Evolutionary conservation across 2,797 vertebrate species (phyloP).

Genomic region (Balearica regulorum): DNA sequence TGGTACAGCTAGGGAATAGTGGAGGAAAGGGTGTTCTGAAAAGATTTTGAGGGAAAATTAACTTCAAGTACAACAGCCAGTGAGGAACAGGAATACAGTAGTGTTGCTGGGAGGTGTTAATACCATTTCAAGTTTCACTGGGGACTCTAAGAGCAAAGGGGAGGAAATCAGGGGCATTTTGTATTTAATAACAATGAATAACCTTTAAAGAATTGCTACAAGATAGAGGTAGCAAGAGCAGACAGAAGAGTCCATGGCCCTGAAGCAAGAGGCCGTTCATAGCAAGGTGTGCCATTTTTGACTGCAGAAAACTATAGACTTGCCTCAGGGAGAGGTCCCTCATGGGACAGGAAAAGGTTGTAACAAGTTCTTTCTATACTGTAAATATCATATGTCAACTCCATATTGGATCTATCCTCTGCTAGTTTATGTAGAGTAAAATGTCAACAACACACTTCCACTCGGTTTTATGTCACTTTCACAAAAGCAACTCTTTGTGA

Average conservation of each 20-base stretch:
- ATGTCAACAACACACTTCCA: slow-evolving; percentile 44
- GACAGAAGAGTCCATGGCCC: slow-evolving; percentile 11
- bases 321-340: slow-evolving; percentile 51
- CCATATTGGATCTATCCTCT: not conserved
- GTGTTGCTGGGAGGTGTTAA: not conserved
- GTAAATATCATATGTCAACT: slow-evolving; percentile 64
- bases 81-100: not conserved
- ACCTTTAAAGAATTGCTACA: slow-evolving; percentile 44
- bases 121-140: not conserved
- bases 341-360: slow-evolving; percentile 50
- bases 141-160: not conserved
- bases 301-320: slow-evolving; percentile 38
- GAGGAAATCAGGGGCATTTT: not conserved
- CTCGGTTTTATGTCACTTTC: slow-evolving; percentile 13
- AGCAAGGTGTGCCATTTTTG: slow-evolving; percentile 48
- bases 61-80: not conserved
- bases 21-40: not conserved
- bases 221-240: not conserved
- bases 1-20: not conserved
- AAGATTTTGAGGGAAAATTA: not conserved
- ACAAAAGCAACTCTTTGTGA: not conserved
- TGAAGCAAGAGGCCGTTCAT: not conserved
- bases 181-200: slow-evolving; percentile 20
- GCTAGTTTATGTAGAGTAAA: slow-evolving; percentile 42
- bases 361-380: slow-evolving; percentile 43